These are phyloP conservation scores for Coccyzus lansbergi DNA, from an alignment of 2,797 vertebrate species.

Conservation along the genomic window DNA sequence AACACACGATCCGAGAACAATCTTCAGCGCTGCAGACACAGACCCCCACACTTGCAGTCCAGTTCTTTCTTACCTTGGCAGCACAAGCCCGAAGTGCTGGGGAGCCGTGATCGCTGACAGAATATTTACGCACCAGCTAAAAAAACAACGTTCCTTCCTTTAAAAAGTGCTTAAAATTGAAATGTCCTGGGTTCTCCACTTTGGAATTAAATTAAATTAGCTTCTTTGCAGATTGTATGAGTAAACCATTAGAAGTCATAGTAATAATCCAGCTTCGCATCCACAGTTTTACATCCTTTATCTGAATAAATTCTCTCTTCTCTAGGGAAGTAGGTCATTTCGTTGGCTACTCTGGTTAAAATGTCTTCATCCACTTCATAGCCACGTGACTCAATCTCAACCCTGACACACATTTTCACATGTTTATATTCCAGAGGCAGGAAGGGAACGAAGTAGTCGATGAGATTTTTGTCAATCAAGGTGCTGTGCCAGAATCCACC, in stretches of 20 bases:
- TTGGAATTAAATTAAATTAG: constrained; percentile 15
- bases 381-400: constrained; percentile 82
- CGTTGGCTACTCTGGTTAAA: constrained; percentile 80
- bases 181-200: neutral
- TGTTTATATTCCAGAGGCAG: constrained; percentile 93
- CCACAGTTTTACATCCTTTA: constrained; percentile 95
- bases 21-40: neutral
- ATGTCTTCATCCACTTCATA: constrained; percentile 62
- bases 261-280: constrained; percentile 90
- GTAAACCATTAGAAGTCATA: constrained; percentile 65
- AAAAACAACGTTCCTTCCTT: neutral
- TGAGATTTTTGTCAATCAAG: constrained; percentile 91
- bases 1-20: constrained; percentile 20
- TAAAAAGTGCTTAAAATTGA: neutral
- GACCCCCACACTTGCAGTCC: neutral
- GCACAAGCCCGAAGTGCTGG: neutral
- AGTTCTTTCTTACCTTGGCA: neutral
- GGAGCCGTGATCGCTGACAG: neutral
- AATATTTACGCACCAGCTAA: neutral
- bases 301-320: constrained; percentile 87
- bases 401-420: constrained; percentile 86
- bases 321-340: constrained; percentile 91
- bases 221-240: neutral
- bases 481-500: constrained; percentile 94
- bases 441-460: constrained; percentile 95